Conservation (phyloP, 2,113 vertebrate genomes). For the Eulemur macaco region DNA sequence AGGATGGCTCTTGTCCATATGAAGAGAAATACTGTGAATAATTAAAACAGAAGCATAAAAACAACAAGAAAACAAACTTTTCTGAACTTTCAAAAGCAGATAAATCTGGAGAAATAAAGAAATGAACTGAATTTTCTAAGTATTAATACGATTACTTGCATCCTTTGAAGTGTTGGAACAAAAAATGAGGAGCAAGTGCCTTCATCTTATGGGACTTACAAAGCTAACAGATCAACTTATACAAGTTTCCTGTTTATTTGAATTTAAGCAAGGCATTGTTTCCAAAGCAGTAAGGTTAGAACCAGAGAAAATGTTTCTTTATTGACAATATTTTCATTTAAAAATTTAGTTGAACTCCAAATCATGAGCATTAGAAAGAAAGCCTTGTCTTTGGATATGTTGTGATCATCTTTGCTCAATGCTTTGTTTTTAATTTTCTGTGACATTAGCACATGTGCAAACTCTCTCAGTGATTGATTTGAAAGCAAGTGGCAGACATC, state of each 20-base stretch:
- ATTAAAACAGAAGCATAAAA: constrained; percentile 5
- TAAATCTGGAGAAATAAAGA: constrained; percentile 30
- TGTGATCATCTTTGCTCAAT: neutral
- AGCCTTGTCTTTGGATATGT: neutral
- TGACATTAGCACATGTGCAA: neutral
- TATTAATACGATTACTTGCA: neutral
- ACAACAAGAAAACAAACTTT: neutral
- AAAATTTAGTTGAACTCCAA: neutral
- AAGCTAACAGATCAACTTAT: neutral
- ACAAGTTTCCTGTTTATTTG: constrained; percentile 1
- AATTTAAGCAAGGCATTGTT: constrained; percentile 5
- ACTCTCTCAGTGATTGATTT: neutral
- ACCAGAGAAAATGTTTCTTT: neutral
- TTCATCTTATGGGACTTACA: neutral
- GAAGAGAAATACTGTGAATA: neutral
- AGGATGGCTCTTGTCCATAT: neutral
- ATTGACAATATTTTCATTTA: neutral
- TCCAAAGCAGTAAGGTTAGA: neutral
- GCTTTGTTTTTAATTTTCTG: neutral
- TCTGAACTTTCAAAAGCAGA: constrained; percentile 33
- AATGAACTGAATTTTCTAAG: constrained; percentile 23
- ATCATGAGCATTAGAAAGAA: constrained; percentile 2
- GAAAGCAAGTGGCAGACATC: neutral
- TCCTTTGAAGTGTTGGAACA: neutral
- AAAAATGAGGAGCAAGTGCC: constrained; percentile 4